Base-by-base conservation (phyloP, 1,140 invertebrate species). In the Scaptomyza pallida region DNA sequence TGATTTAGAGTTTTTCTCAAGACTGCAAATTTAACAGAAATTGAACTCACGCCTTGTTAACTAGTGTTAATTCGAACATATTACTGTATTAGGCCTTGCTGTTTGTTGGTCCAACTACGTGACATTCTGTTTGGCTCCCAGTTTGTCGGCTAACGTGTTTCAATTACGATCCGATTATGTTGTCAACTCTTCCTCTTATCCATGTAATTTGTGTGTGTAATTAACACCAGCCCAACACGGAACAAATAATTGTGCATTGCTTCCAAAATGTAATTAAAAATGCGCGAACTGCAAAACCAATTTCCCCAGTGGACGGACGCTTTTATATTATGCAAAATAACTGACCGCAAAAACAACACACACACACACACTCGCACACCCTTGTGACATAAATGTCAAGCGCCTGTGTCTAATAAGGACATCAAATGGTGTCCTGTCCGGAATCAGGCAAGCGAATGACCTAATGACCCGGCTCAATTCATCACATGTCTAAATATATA, bases 111-210 rank as follows among this genome's bases (percentile, higher is more conserved):
- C 62, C n/a, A n/a, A n/a, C n/a, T n/a, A n/a, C n/a, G n/a, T n/a
- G n/a, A 72, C 69, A 63, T 72, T 35, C 2, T n/a, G 21, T n/a
- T n/a, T n/a, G n/a, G n/a, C n/a, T n/a, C n/a, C n/a, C n/a, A n/a
- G 21, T 55, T 70, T 83, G 65, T 13, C 57, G 41, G 43, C 37
- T 54, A 48, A 51, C 41, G 47, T 37, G 41, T 43, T 70, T 65
- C 77, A 75, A 77, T 72, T 81, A 74, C 26, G 59, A 60, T 74
- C 78, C 77, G 52, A 85, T 77, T 86, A 80, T 65, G 35, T 43
- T 56, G 45, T 41, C 10, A n/a, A 1, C 33, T 37, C 12, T 2
- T 1, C 8, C 33, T 3, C 33, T 37, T 40, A 26, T 43, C 13
- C 19, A 6, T 23, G 44, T 43, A 26, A 21, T 26, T 41, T 43